Evolutionary conservation across 2,113 vertebrate genomes (phyloP).

Genomic region (Gracilinanus agilis): DNA sequence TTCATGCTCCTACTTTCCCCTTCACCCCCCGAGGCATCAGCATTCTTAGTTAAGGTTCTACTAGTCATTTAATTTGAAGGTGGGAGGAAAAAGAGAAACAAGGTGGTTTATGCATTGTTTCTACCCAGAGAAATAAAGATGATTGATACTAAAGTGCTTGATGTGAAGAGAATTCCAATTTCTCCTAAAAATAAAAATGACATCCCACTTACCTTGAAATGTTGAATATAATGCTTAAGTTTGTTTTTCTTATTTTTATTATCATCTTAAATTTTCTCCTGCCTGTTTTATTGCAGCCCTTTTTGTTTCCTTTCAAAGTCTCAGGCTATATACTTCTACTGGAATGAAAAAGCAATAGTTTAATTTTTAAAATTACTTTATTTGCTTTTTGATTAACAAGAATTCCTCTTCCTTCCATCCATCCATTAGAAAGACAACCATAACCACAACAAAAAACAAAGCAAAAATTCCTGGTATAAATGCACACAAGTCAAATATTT

Average conservation of each 20-base stretch:
- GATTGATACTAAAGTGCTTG: not conserved
- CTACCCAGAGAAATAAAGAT: not conserved
- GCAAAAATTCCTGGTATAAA: not conserved
- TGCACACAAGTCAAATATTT: not conserved
- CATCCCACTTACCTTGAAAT: not conserved
- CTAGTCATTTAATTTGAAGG: not conserved
- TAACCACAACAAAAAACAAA: not conserved
- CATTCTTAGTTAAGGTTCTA: not conserved
- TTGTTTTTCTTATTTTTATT: not conserved
- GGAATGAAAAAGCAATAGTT: conserved; percentile 24
- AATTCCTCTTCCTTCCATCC: not conserved
- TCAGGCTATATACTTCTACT: not conserved
- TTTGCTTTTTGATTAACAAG: not conserved
- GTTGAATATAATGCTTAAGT: conserved; percentile 13
- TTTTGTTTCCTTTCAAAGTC: conserved; percentile 31
- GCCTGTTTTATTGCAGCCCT: conserved; percentile 10
- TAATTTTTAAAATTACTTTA: conserved; percentile 6
- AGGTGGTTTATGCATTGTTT: not conserved
- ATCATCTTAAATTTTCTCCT: not conserved
- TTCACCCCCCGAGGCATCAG: no score
- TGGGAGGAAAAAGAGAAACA: not conserved
- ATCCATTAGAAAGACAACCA: not conserved
- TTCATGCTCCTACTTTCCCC: no score
- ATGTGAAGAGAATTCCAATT: conserved; percentile 10
- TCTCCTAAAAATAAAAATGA: not conserved